phyloP scores from a whole-genome alignment of 2,888 invertebrate genomes.

The Mythimna lalbum region DNA sequence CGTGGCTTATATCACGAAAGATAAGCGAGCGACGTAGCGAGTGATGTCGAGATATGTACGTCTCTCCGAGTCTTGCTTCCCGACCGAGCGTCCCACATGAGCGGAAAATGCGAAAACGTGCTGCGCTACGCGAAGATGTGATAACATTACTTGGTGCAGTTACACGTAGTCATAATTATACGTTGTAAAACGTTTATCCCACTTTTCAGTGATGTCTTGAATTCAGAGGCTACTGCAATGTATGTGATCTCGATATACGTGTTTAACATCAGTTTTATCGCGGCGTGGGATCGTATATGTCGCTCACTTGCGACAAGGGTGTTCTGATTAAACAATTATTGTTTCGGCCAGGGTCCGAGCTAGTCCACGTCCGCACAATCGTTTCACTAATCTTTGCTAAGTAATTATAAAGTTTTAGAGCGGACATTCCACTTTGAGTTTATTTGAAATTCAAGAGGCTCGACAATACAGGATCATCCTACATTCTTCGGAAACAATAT shows the following conservation, averaged over 20 bases:
- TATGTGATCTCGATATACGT: not conserved
- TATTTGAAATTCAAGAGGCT: conserved; percentile 25
- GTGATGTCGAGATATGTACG: conserved; percentile 41
- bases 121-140: conserved; percentile 15
- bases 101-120: conserved; percentile 31
- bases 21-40: conserved; percentile 53
- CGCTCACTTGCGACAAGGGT: not conserved
- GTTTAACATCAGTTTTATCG: not conserved
- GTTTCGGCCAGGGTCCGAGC: conserved; percentile 25
- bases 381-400: conserved; percentile 52
- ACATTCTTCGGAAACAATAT: conserved; percentile 56
- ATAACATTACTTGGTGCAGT: conserved; percentile 14
- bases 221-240: not conserved
- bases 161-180: conserved; percentile 26
- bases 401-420: conserved; percentile 62
- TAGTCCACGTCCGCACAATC: conserved; percentile 33
- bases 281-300: not conserved
- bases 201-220: not conserved
- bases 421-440: conserved; percentile 48
- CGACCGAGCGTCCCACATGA: conserved; percentile 14
- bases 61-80: conserved; percentile 26
- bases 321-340: conserved; percentile 28
- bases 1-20: conserved; percentile 52
- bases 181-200: not conserved
- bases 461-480: conserved; percentile 29